Evolutionary conservation across 2,797 vertebrate genomes (phyloP).

Genomic region (Sarcoramphus papa): DNA sequence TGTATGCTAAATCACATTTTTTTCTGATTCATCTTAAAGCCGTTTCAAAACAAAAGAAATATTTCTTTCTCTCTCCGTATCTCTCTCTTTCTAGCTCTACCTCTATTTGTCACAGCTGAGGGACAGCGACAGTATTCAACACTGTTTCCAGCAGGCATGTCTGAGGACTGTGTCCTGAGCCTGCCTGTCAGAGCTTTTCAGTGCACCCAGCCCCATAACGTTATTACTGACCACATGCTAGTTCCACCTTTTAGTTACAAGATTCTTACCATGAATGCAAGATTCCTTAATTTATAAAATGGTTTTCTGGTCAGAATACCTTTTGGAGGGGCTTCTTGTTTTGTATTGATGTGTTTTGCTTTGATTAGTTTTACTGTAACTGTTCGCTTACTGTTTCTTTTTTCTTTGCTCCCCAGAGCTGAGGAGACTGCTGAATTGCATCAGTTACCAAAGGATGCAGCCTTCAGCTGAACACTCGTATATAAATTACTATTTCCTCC

Average conservation of each 20-base stretch:
- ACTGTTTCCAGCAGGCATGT: background rate
- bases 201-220: background rate
- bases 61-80: background rate
- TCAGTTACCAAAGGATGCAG: background rate
- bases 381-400: background rate
- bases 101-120: background rate
- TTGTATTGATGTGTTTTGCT: background rate
- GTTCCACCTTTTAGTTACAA: background rate
- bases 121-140: background rate
- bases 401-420: background rate
- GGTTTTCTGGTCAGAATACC: background rate
- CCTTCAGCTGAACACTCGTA: background rate
- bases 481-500: background rate
- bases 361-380: background rate
- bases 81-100: background rate
- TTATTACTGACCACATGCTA: background rate
- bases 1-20: background rate
- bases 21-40: background rate
- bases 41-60: background rate
- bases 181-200: background rate
- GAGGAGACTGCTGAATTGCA: background rate
- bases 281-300: background rate
- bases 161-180: background rate
- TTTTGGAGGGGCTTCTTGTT: background rate
- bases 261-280: background rate